Conservation (phyloP, 2,797 vertebrate species). For the Oryzias dopingdopingensis region DNA sequence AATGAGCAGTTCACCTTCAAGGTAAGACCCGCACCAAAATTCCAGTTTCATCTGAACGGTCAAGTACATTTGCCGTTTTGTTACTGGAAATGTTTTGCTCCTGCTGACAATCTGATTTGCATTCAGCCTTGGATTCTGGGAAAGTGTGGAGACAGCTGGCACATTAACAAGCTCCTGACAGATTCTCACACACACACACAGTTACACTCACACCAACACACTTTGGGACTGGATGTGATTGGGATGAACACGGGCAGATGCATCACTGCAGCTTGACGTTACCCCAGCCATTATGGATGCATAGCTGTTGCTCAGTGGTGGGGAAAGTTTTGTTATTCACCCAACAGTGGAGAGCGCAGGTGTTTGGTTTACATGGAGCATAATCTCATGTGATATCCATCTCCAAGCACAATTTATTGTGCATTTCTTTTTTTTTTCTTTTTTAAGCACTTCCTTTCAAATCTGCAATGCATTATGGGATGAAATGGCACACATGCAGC, state of each 20-base stretch:
- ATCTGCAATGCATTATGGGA: constrained; percentile 4
- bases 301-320: constrained; percentile 30
- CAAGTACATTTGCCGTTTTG: constrained; percentile 14
- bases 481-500: constrained; percentile 19
- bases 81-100: constrained; percentile 37
- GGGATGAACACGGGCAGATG: constrained; percentile 64
- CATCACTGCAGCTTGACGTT: constrained; percentile 30
- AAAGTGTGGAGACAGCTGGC: constrained; percentile 72
- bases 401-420: constrained; percentile 16
- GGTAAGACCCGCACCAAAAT: constrained; percentile 35
- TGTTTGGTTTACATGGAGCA: constrained; percentile 36
- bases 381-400: constrained; percentile 41
- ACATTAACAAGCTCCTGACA: constrained; percentile 71
- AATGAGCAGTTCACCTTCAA: constrained; percentile 98
- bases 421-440: not conserved
- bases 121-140: constrained; percentile 55
- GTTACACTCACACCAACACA: constrained; percentile 15
- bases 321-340: constrained; percentile 48
- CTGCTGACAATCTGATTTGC: constrained; percentile 64
- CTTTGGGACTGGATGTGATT: constrained; percentile 35
- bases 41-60: not conserved
- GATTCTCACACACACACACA: constrained; percentile 36
- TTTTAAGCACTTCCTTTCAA: constrained; percentile 11
- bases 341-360: constrained; percentile 38
- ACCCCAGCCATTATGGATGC: constrained; percentile 42